Evolutionary conservation across 1,140 invertebrate genomes (phyloP).

Genomic region (Drosophila punjabiensis): DNA sequence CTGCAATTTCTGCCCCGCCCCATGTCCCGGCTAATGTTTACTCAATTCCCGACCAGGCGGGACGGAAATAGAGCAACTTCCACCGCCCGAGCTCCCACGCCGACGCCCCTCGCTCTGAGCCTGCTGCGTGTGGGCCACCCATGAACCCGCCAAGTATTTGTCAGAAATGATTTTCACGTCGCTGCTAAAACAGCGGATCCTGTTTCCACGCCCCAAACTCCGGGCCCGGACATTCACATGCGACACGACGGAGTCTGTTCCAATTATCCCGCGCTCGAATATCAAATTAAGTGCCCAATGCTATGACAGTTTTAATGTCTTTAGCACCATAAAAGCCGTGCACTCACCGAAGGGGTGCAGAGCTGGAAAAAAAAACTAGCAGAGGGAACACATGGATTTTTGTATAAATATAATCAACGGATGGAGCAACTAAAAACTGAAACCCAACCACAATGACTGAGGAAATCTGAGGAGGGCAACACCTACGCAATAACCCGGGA

Average conservation of each 20-base stretch:
- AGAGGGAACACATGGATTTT: slow-evolving; percentile 18
- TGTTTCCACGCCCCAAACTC: slow-evolving; percentile 42
- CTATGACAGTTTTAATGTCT: slow-evolving; percentile 82
- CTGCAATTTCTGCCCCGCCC: slow-evolving; percentile 5
- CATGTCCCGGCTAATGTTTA: slow-evolving; percentile 37
- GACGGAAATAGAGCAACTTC: slow-evolving; percentile 62
- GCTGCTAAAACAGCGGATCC: slow-evolving; percentile 34
- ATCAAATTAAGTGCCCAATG: slow-evolving; percentile 80
- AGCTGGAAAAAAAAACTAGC: slow-evolving; percentile 22
- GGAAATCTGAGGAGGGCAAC: slow-evolving; percentile 61
- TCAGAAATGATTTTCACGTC: slow-evolving; percentile 62
- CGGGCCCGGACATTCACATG: slow-evolving; percentile 8
- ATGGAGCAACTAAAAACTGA: slow-evolving; percentile 16
- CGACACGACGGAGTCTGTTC: slow-evolving; percentile 55
- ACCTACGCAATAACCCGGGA: slow-evolving; percentile 53
- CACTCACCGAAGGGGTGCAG: slow-evolving; percentile 46
- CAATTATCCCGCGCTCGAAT: slow-evolving; percentile 77
- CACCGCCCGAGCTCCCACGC: slow-evolving; percentile 56
- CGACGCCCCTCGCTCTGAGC: slow-evolving; percentile 1
- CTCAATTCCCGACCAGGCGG: slow-evolving; percentile 6
- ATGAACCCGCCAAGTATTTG: slow-evolving; percentile 59
- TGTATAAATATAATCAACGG: slow-evolving; percentile 29
- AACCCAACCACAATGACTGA: slow-evolving; percentile 47
- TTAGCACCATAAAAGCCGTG: slow-evolving; percentile 73
- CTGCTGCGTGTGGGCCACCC: slow-evolving; percentile 59